Conservation (phyloP, 2,113 vertebrate species). For the Pangasianodon gigas region DNA sequence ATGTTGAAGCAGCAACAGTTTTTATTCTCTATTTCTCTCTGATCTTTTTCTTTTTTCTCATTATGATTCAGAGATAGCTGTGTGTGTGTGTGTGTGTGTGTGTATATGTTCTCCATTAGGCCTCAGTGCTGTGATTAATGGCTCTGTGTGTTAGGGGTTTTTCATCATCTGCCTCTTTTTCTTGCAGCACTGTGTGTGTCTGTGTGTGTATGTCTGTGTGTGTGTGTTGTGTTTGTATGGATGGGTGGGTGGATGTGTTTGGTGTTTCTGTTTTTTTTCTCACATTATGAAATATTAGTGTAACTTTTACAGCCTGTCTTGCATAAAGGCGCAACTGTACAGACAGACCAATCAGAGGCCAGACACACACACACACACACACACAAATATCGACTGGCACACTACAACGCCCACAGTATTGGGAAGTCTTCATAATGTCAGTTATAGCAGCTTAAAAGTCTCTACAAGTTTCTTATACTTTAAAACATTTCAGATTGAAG, state of each 20-base stretch:
- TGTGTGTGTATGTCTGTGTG: not conserved
- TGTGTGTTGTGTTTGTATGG: not conserved
- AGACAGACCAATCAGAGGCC: not conserved
- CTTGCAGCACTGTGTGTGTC: not conserved
- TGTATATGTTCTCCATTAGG: slow-evolving; percentile 12
- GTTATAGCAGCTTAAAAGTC: not conserved
- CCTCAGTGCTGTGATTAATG: slow-evolving; percentile 28
- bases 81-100: slow-evolving; percentile 10
- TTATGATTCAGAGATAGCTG: slow-evolving; percentile 20
- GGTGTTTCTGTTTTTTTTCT: not conserved
- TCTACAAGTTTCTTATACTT: not conserved
- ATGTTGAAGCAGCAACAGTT: slow-evolving; percentile 24
- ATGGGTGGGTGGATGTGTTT: not conserved
- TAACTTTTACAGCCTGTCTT: slow-evolving; percentile 15
- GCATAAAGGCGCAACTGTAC: not conserved
- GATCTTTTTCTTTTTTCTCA: not conserved
- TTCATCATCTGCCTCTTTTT: slow-evolving; percentile 31
- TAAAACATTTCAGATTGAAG: not conserved
- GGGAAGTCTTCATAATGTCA: not conserved
- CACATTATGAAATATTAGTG: slow-evolving; percentile 11
- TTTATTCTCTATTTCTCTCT: not conserved
- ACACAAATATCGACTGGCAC: not conserved
- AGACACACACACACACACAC: not conserved
- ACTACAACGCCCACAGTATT: not conserved
- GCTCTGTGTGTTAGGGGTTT: slow-evolving; percentile 22